A percentile compares a stretch with the other conserved stretches of the same genome.
Conservation (phyloP, 30 jellyfish, hydroid and myxozoan species). For the Pseudorhiza aurosa region DNA sequence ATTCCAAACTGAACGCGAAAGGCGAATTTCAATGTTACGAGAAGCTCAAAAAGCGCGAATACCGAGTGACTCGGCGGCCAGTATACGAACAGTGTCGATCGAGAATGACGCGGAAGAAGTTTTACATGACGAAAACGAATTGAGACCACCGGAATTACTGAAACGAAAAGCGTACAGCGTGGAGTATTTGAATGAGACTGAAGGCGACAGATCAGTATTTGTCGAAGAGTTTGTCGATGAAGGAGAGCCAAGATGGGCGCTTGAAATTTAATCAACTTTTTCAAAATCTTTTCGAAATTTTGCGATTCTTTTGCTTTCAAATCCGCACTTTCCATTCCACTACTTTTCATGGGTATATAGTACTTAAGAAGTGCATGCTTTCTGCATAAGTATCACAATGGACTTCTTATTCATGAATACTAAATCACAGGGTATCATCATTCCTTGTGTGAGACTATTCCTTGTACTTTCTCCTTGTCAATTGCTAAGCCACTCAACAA, state of each 20-base stretch:
- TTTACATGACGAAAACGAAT: constrained; percentile 10
- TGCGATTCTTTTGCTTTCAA: too few relatives aligned
- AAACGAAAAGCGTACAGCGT: constrained; percentile 49
- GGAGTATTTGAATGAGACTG: constrained; percentile 38
- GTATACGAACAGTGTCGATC: constrained; percentile 38
- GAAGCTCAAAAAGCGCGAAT: constrained; percentile 25
- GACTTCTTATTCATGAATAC: too few relatives aligned
- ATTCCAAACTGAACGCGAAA: constrained; percentile 41
- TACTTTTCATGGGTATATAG: too few relatives aligned
- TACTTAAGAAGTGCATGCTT: too few relatives aligned
- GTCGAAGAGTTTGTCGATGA: constrained; percentile 60
- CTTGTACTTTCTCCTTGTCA: too few relatives aligned
- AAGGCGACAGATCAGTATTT: constrained; percentile 56
- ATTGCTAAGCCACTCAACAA: too few relatives aligned
- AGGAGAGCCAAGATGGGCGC: constrained; percentile 46
- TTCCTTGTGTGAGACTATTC: too few relatives aligned
- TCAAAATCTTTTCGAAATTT: not conserved
- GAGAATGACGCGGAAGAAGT: constrained; percentile 51
- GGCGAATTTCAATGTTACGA: constrained; percentile 10
- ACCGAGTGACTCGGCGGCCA: constrained; percentile 4
- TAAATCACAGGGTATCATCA: too few relatives aligned
- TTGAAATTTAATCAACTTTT: constrained; percentile 1
- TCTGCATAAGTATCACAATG: too few relatives aligned
- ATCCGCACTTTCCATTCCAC: too few relatives aligned
- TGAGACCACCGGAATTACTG: constrained; percentile 39